phyloP scores from a whole-genome alignment of 2,797 vertebrate species.

The Xiphorhynchus erythropygius region DNA sequence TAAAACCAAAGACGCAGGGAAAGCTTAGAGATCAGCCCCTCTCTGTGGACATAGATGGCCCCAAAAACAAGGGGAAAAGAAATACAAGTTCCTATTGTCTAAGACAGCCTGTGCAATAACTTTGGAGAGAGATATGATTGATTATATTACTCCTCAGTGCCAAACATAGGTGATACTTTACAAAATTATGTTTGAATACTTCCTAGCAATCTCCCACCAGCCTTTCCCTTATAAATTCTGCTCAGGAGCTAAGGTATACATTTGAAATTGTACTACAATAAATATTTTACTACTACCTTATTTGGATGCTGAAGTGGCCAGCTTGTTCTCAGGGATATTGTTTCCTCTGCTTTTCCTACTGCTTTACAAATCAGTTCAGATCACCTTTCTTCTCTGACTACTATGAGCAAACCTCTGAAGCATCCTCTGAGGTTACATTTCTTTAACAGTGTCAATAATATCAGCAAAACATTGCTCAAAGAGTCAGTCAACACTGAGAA shows the following conservation, averaged over 20 bases:
- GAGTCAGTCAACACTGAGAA: background rate
- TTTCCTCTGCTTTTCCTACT: background rate
- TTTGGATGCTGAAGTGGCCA: background rate
- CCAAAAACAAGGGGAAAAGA: background rate
- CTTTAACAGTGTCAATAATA: background rate
- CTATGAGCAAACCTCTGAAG: background rate
- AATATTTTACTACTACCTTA: background rate
- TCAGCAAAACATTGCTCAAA: background rate
- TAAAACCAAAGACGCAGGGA: background rate
- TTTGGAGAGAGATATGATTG: background rate
- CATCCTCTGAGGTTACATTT: background rate
- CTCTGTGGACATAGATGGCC: background rate
- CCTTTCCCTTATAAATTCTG: background rate
- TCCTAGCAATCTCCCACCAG: accelerated
- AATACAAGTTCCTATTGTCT: background rate
- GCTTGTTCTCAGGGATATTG: background rate
- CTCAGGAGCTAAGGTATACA: background rate
- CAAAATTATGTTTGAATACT: background rate
- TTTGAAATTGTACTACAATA: background rate
- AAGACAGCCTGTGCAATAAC: accelerated
- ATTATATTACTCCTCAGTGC: background rate
- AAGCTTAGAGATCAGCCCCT: background rate
- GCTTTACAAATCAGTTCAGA: background rate
- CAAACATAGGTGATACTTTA: background rate
- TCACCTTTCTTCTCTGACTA: background rate